Base-by-base conservation (phyloP, 2,888 invertebrate genomes). In the Smittia sp. region DNA sequence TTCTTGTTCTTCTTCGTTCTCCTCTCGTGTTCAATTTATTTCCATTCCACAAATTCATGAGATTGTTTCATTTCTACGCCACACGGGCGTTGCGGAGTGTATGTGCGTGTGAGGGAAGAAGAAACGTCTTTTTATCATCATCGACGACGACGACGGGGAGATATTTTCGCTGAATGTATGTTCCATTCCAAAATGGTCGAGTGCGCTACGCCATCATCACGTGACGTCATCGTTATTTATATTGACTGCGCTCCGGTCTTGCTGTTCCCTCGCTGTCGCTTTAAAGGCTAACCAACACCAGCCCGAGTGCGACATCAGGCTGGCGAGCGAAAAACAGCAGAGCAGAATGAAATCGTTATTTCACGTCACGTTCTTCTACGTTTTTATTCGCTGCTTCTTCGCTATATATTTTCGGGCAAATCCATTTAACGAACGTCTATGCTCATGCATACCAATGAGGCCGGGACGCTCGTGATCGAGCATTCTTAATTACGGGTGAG, bases 21-120 rank as follows among this genome's bases (percentile, higher is more conserved):
- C 25, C 13, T 66, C n/a, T 46, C 15, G 46, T 46, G 46, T 38
- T 38, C 20, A 1, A 39, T 66, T 27, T 66, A 38, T 66, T 67
- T 67, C 65, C 67, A 67, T 67, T 67, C 67, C 67, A 67, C 67
- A 67, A 67, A 67, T 67, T 67, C 67, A 46, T 67, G 38, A 67
- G 41, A 67, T 67, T 67, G 41, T 67, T 46, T 41, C 25, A 13
- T 65, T 32, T 65, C 25, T 25, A 15, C 27, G 58, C 58, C 20
- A 58, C 58, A 58, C 58, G 58, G 18, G 32, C 32, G 32, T 32
- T 46, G 2, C 15, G 11, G n/a, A n/a, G 46, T 46, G 46, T 15
- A 2, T 46, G 46, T 46, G 46, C 15, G 46, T 46, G 24, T 20
- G 54, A n/a, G 54, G 25, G 63, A 22, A 38, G 27, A 66, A 66